Evolutionary conservation across 2,797 vertebrate species (phyloP).

Genomic region (Eurystomus glaucurus): DNA sequence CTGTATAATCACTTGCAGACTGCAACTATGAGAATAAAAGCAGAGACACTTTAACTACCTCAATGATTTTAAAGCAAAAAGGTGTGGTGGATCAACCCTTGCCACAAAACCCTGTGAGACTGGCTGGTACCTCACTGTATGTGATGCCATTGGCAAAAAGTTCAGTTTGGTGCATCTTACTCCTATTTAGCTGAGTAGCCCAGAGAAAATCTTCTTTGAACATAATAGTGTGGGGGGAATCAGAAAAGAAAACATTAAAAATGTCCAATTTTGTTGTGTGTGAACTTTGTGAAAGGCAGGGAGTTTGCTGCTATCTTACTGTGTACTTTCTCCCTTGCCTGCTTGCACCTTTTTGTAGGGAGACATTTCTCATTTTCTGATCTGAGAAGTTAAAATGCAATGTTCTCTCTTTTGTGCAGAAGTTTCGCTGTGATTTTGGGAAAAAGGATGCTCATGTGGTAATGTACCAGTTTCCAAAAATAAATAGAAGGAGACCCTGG

Average conservation of each 20-base stretch:
- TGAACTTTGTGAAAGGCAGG: not conserved
- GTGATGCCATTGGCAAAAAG: not conserved
- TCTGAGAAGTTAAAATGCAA: not conserved
- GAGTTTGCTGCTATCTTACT: not conserved
- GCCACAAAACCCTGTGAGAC: not conserved
- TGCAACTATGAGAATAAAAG: not conserved
- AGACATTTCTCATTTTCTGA: not conserved
- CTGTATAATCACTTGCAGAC: not conserved
- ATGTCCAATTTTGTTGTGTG: not conserved
- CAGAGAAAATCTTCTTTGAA: not conserved
- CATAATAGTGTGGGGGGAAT: not conserved
- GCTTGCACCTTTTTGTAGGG: not conserved
- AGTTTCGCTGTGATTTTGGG: conserved; percentile 6
- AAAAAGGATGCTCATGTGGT: not conserved
- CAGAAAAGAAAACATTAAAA: not conserved
- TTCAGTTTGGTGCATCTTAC: not conserved
- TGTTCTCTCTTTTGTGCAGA: not conserved
- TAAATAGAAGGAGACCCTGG: not conserved
- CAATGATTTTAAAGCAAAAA: not conserved
- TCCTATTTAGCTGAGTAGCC: not conserved
- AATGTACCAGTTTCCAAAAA: conserved; percentile 12
- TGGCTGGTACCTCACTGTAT: not conserved
- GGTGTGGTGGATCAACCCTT: not conserved
- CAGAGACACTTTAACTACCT: not conserved
- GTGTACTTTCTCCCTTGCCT: not conserved